Evolutionary conservation across 2,888 invertebrate genomes (phyloP).

Genomic region (Hypolimnas misippus): DNA sequence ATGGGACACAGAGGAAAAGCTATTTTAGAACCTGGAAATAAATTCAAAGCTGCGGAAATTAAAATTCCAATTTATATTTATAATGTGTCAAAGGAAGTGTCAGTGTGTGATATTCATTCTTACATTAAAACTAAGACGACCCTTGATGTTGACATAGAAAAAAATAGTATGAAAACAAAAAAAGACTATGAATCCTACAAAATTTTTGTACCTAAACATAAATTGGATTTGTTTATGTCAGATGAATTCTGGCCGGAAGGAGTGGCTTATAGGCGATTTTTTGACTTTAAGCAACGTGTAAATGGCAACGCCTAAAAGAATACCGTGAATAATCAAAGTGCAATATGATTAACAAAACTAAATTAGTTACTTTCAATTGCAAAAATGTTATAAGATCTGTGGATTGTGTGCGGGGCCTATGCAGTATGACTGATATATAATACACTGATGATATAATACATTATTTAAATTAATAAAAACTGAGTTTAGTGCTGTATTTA

Average conservation of each 20-base stretch:
- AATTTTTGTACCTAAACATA: not conserved
- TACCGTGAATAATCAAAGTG: not conserved
- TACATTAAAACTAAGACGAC: slow-evolving; percentile 37
- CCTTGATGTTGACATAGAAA: slow-evolving; percentile 29
- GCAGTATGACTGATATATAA: slow-evolving; percentile 20
- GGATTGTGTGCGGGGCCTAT: slow-evolving; percentile 34
- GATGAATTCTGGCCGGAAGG: not conserved
- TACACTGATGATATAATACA: too few species aligned
- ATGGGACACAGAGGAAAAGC: slow-evolving; percentile 32
- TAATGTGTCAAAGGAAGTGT: slow-evolving; percentile 39
- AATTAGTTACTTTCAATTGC: slow-evolving; percentile 28
- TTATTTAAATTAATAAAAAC: too few species aligned
- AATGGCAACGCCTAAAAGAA: not conserved
- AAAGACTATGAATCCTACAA: not conserved
- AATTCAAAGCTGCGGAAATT: slow-evolving; percentile 40
- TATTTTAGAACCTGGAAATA: slow-evolving; percentile 12
- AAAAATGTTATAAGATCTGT: slow-evolving; percentile 34
- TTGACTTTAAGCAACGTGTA: not conserved
- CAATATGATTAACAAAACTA: not conserved
- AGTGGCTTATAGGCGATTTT: not conserved
- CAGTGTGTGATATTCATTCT: slow-evolving; percentile 35
- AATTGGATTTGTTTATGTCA: not conserved
- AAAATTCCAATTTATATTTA: slow-evolving; percentile 43
- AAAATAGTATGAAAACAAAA: not conserved
- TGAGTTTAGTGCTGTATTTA: too few species aligned